Base-by-base conservation (phyloP, 2,888 invertebrate species). In the Drosophila mayaguana region DNA sequence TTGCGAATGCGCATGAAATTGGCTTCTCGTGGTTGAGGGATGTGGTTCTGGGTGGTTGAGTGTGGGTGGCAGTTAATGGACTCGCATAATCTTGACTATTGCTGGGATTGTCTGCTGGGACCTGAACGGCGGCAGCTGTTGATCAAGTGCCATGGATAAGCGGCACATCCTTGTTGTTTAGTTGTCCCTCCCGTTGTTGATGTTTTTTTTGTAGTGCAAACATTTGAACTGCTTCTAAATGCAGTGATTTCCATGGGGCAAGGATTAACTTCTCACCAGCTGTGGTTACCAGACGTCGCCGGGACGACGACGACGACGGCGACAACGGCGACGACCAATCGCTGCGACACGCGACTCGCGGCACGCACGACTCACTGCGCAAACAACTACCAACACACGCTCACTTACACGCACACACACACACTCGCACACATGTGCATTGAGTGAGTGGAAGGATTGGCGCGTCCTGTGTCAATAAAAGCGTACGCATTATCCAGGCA, bases 101-200 rank as follows among this genome's bases (percentile, higher is more conserved):
- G 55, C 59, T 50, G 65, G 71, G 72, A 74, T 74, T 84, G 75
- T 75, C 83, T 67, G 70, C 72, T 80, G 88, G 86, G 81, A 80
- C 68, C 65, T 76, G 71, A 62, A 38, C 73, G 53, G 43, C 61
- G 70, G 76, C 85, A 84, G 84, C 74, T 81, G 80, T 77, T 80
- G 86, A 84, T 84, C 88, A 88, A 88, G 81, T 85, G 86, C 60
- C 83, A 59, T 32, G 86, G 84, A 88, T 84, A 88, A 88, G 78
- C 65, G 72, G 75, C 65, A 64, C 65, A 80, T 76, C 57, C 67
- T 59, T 64, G 63, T 51, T 68, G 63, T 45, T 59, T 40, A 53
- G 22, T n/a, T 59, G 62, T 38, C 34, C 22, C 34, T 53, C 14
- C 25, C 38, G 38, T 34, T 68, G 40, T 36, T 60, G 36, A 43